Percentiles rank a stretch among this genome's conserved stretches.
Conservation (phyloP, 2,113 vertebrate species). For the Lethenteron reissneri region DNA sequence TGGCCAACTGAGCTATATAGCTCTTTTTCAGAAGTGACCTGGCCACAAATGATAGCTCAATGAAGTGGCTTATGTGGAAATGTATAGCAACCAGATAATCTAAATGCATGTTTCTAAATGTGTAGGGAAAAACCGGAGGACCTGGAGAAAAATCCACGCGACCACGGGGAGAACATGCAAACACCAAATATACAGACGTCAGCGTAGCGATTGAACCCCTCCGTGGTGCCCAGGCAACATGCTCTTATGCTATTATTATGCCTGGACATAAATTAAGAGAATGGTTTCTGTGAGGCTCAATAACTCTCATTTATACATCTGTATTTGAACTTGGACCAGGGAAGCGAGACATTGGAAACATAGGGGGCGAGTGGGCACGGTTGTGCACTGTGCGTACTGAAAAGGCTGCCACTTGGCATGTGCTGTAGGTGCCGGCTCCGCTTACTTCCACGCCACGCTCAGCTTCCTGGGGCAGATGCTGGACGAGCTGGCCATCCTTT, state of each 20-base stretch:
- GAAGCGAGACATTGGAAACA: neutral
- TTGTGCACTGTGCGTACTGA: neutral
- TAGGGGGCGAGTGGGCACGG: neutral
- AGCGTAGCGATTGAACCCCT: too few species aligned
- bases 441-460: conserved; percentile 87
- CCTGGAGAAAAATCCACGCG: too few species aligned
- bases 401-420: conserved; percentile 7
- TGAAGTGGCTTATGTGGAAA: too few species aligned
- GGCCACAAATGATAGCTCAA: too few species aligned
- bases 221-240: neutral
- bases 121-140: too few species aligned
- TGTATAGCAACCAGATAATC: too few species aligned
- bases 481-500: conserved; percentile 79
- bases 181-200: too few species aligned
- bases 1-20: too few species aligned
- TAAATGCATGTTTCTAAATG: too few species aligned
- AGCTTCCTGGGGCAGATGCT: conserved; percentile 97
- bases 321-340: neutral
- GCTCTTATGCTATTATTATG: neutral
- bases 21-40: too few species aligned
- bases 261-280: neutral
- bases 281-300: neutral
- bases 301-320: neutral
- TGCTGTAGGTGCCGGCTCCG: conserved; percentile 65
- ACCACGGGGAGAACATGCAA: too few species aligned